These are phyloP conservation scores for Tenualosa thibaudeaui DNA, from an alignment of 2,797 vertebrate genomes.

Conservation along the genomic window DNA sequence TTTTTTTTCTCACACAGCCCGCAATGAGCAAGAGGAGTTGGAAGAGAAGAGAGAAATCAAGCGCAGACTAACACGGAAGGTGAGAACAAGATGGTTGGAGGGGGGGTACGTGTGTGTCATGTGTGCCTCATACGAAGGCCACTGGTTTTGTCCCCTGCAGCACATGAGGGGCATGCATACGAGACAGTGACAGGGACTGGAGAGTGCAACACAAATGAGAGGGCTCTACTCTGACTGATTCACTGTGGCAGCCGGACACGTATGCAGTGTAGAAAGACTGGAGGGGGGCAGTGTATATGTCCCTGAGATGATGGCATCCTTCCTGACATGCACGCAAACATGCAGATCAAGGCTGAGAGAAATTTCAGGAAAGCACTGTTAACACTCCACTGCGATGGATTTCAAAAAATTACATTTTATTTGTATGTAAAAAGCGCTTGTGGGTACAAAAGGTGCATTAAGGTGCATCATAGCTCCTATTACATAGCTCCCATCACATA, in stretches of 20 bases:
- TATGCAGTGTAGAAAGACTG: slow-evolving; percentile 13
- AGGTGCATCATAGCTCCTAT: too few species aligned
- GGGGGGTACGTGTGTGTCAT: too few species aligned
- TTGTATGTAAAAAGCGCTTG: neutral
- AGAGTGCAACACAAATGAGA: neutral
- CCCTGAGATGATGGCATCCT: neutral
- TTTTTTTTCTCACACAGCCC: slow-evolving; percentile 75
- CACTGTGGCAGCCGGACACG: slow-evolving; percentile 20
- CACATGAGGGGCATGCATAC: neutral
- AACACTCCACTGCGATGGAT: neutral
- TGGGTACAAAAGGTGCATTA: neutral
- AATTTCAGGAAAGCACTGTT: neutral
- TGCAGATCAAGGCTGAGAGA: neutral
- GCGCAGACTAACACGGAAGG: slow-evolving; percentile 91
- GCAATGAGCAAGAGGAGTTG: slow-evolving; percentile 95
- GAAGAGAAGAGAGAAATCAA: slow-evolving; percentile 98
- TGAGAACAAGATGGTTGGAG: slow-evolving; percentile 65
- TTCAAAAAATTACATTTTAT: neutral
- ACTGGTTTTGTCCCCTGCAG: neutral
- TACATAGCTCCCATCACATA: neutral
- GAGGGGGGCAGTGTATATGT: neutral
- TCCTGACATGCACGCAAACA: neutral
- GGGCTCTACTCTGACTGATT: neutral
- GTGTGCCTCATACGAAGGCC: neutral
- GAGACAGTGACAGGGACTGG: neutral